These are phyloP conservation scores for Trisateles emortualis DNA, from an alignment of 2,888 invertebrate species.

Conservation along the genomic window DNA sequence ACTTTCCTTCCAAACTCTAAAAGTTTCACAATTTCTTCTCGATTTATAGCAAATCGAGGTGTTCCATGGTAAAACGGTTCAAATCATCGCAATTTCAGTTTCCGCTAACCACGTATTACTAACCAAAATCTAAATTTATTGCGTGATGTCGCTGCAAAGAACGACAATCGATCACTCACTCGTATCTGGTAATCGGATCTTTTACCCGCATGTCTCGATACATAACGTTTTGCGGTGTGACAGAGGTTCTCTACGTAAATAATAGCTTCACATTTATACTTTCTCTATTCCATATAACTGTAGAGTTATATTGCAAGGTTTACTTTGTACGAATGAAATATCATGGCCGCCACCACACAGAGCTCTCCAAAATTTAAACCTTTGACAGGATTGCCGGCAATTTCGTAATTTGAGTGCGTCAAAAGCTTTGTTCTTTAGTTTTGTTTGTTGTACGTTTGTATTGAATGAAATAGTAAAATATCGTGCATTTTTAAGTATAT, in stretches of 20 bases:
- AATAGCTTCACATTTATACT: constrained; percentile 36
- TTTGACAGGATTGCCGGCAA: not conserved
- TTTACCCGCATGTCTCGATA: constrained; percentile 52
- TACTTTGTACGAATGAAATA: constrained; percentile 4
- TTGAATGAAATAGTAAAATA: not conserved
- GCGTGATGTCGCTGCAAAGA: constrained; percentile 36
- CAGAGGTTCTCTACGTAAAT: constrained; percentile 41
- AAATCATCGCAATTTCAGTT: constrained; percentile 5
- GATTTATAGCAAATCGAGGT: not conserved
- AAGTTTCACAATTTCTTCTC: not conserved
- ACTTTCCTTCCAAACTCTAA: not conserved
- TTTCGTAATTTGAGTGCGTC: not conserved
- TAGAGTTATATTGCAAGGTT: constrained; percentile 3
- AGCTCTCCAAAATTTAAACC: not conserved
- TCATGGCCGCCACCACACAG: not conserved
- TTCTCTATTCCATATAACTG: constrained; percentile 14
- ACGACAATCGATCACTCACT: constrained; percentile 55
- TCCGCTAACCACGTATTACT: constrained; percentile 11
- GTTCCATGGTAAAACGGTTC: constrained; percentile 2
- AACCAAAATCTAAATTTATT: constrained; percentile 52
- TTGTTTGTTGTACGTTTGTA: not conserved
- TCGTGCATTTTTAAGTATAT: not conserved
- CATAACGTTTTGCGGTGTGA: constrained; percentile 48
- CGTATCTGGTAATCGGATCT: constrained; percentile 59
- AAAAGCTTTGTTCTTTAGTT: not conserved